phyloP scores from a whole-genome alignment of 2,797 vertebrate species.

The Caiman crocodilus region DNA sequence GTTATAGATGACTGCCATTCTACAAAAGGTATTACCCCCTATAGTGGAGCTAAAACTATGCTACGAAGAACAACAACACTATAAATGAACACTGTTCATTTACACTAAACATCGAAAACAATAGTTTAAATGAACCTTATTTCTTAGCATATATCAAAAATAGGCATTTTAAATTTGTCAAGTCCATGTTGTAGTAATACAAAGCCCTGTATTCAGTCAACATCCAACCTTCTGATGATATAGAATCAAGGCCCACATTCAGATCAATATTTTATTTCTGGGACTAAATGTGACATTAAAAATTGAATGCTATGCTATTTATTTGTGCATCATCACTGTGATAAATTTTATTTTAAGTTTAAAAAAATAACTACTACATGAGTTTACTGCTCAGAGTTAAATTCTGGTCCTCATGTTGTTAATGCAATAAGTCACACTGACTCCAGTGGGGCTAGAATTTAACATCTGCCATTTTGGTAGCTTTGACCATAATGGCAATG shows the following conservation, averaged over 20 bases:
- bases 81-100: not conserved
- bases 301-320: not conserved
- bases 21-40: not conserved
- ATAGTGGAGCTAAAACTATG: not conserved
- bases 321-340: not conserved
- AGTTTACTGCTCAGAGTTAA: not conserved
- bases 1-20: not conserved
- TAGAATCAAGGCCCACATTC: too few species aligned
- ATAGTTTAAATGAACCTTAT: not conserved
- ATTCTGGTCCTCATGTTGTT: not conserved
- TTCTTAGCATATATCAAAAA: too few species aligned
- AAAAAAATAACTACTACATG: too few species aligned
- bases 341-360: not conserved
- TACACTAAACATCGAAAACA: not conserved
- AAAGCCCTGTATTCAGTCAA: too few species aligned
- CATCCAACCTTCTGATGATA: too few species aligned
- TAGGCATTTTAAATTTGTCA: too few species aligned
- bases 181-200: too few species aligned
- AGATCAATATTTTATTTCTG: not conserved
- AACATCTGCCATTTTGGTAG: not conserved
- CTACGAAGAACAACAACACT: not conserved
- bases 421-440: not conserved
- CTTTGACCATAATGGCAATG: not conserved
- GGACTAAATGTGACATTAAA: not conserved
- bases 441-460: not conserved